phyloP scores from a whole-genome alignment of 2,113 vertebrate species.

The Sigmodon hispidus region DNA sequence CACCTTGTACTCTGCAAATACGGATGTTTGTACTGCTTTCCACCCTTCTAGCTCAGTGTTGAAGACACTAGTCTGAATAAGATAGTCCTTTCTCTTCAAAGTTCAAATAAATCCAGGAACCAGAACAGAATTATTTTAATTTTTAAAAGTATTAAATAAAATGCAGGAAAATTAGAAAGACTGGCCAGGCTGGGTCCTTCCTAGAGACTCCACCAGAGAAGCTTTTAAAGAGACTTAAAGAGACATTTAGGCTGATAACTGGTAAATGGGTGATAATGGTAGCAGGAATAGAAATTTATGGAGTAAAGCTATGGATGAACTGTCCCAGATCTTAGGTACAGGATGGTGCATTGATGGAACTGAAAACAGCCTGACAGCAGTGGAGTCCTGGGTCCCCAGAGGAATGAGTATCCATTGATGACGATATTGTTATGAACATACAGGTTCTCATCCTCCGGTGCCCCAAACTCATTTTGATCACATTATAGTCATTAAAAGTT shows the following conservation, averaged over 20 bases:
- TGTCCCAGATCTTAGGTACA: not conserved
- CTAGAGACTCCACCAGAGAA: not conserved
- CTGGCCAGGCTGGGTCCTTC: not conserved
- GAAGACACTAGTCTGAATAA: not conserved
- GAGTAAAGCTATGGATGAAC: not conserved
- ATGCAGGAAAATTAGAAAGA: not conserved
- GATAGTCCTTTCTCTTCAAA: not conserved
- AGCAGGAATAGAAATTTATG: accelerated
- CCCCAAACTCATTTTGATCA: not conserved
- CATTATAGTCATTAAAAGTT: not conserved
- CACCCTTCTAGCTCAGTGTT: not conserved
- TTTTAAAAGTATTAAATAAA: not conserved
- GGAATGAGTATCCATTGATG: not conserved
- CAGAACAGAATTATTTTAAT: not conserved
- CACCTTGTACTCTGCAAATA: not conserved
- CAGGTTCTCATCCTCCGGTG: not conserved
- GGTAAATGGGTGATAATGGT: too few species aligned
- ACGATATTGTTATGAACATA: not conserved
- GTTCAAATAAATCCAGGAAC: not conserved
- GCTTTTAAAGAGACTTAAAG: not conserved
- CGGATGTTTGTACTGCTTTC: not conserved
- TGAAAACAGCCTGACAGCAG: not conserved
- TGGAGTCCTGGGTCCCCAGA: not conserved
- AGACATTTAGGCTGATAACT: not conserved
- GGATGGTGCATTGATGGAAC: not conserved